These are phyloP conservation scores for pig (Sus scrofa) DNA, from an alignment of 2,113 vertebrate genomes.

Conservation along the genomic window T2T-Sscrofa CM000827.6:86768001-86768500, in stretches of 20 bases:
- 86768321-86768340: not conserved
- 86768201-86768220: not conserved
- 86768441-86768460: too few relatives aligned
- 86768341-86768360: not conserved
- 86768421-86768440: too few relatives aligned
- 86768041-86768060: not conserved
- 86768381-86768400: not conserved
- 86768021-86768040: not conserved
- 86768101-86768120: not conserved
- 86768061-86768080: not conserved
- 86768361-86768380: not conserved
- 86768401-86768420: too few relatives aligned
- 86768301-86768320: too few relatives aligned
- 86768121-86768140: not conserved
- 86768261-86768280: not conserved
- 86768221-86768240: accelerated
- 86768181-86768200: not conserved
- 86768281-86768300: not conserved
- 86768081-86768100: not conserved
- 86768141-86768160: too few relatives aligned
- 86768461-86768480: too few relatives aligned
- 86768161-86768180: accelerated
- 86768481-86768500: too few relatives aligned
- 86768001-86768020: not conserved
- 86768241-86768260: not conserved